Evolutionary conservation across 2,888 invertebrate species (phyloP).

Genomic region (Coenonympha glycerion): DNA sequence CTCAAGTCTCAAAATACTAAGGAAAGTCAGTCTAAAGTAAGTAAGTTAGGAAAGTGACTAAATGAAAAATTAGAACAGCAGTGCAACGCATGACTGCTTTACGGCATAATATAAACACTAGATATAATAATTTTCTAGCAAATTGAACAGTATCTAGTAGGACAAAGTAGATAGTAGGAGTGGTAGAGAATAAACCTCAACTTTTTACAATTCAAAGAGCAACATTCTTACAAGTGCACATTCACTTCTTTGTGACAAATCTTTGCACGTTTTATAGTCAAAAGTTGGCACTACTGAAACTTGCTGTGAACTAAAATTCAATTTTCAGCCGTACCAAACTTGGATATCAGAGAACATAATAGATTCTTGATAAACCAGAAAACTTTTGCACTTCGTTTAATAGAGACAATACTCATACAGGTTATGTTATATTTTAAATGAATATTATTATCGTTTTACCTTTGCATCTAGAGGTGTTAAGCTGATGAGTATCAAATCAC

Average conservation of each 20-base stretch:
- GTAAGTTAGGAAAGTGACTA: too few species aligned
- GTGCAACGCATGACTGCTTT: too few species aligned
- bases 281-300: background rate
- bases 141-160: too few species aligned
- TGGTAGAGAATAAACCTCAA: background rate
- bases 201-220: background rate
- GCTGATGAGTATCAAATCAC: conserved; percentile 31
- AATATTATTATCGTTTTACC: background rate
- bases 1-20: too few species aligned
- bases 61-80: too few species aligned
- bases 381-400: background rate
- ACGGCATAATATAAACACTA: too few species aligned
- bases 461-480: conserved; percentile 9
- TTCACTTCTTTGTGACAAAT: background rate
- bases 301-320: background rate
- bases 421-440: background rate
- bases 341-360: background rate
- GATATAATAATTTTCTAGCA: too few species aligned
- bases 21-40: too few species aligned
- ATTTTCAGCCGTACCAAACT: background rate
- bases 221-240: background rate
- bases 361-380: background rate
- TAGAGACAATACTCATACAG: background rate
- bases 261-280: background rate
- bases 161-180: too few species aligned